Evolutionary conservation across 2,113 vertebrate species (phyloP), one percentile per base, ranked within the genome.

Genomic region (Pontoporia blainvillei): DNA sequence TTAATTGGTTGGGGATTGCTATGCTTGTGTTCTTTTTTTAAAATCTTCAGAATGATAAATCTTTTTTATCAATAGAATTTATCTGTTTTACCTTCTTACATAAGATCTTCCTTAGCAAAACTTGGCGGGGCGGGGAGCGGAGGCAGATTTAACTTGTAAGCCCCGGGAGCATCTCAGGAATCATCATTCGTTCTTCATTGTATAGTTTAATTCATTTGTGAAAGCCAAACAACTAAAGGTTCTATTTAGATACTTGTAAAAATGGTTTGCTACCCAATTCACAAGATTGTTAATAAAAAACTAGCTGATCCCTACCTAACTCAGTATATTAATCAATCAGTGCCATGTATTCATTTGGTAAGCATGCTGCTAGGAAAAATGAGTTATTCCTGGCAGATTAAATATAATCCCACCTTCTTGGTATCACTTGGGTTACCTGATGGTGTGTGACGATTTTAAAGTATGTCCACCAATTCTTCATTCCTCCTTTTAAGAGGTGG

Each of bases 211-310:
- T 46, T 97, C 23, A 84, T 75, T 90, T 93, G 62, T 91, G 71
- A 67, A 91, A 75, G 57, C 69, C 83, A 90, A 94, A n/a, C 79
- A 89, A 90, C 21, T 46, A 46, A 82, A 67, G 54, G 44, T 52
- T 88, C 25, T 94, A n/a, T 69, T 86, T 87, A 92, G 72, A 87
- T 90, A 64, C 39, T 79, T 90, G 31, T 89, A 79, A 84, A 95
- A 93, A 46, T 75, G 64, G 11, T 49, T 95, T 92, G 57, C 81
- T 90, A 69, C 34, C 36, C 82, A 72, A 41, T 69, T 91, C n/a
- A 41, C 15, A 92, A 41, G 20, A 41, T 36, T 88, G 31, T 78
- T 76, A 18, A 14, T 52, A 46, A 85, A 90, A 95, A 90, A 57
- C 15, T 61, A n/a, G 10, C 36, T 78, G 34, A 81, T 57, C 23